Evolutionary conservation across 2,113 vertebrate genomes (phyloP), one percentile per base, ranked within the genome.

Genomic region (Labeo catla): DNA sequence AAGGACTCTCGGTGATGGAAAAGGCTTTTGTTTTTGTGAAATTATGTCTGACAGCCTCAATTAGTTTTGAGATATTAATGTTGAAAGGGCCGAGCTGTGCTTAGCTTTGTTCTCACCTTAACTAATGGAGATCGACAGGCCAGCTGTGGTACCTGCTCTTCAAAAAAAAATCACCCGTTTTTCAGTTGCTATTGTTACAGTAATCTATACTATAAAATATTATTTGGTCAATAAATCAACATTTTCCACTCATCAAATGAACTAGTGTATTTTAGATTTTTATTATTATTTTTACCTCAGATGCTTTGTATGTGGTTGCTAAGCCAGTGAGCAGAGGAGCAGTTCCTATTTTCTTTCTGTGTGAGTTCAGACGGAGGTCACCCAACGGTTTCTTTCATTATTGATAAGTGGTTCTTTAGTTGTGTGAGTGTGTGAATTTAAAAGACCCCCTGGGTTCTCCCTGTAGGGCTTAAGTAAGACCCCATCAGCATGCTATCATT

Each of bases 21-120:
- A 45, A 36, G 23, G 9, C 50, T 80, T 82, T 63, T 65, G 83
- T 85, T 81, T 88, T 57, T 8, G 39, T 8, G 50, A 36, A 78
- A 86, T 83, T 61, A 49, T 73, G 7, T 63, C 78, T 83, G 83
- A 87, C 86, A 76, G 86, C 77, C 85, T 50, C 83, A 85, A 76
- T 84, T 88, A 83, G 23, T 47, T 80, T 9, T n/a, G 87, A 59
- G 16, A 50, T 23, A 70, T 83, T 59, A 72, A 65, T 83, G 63
- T 76, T 50, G 49, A 57, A 54, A 49, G 23, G 65, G 52, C 61
- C 9, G 13, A 39, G 52, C 21, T 15, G 7, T 28, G 76, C 23
- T 82, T 77, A 45, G 47, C 54, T 61, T 19, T 50, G 54, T 47
- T 82, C 77, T 84, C 9, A 80, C 65, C 84, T 54, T 52, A 57